phyloP scores from a whole-genome alignment of 2,888 invertebrate genomes.

The Amphipoea oculea region DNA sequence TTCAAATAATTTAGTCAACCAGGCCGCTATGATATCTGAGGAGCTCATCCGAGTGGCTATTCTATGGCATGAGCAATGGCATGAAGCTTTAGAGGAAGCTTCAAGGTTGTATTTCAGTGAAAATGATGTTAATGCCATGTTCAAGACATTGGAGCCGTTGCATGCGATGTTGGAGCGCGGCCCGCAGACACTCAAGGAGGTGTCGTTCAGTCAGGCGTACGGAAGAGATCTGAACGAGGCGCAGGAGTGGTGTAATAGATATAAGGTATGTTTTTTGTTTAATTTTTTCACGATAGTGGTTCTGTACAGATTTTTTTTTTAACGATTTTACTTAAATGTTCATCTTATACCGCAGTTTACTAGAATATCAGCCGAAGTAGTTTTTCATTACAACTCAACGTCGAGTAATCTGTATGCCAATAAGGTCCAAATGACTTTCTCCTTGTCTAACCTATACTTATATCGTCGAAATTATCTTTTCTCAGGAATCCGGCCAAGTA shows the following conservation, averaged over 20 bases:
- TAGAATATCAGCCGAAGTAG: neutral
- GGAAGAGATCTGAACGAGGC: constrained; percentile 98
- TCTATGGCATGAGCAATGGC: constrained; percentile 99
- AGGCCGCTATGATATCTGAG: constrained; percentile 98
- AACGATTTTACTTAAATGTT: neutral
- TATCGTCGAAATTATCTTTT: neutral
- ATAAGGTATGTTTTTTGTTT: constrained; percentile 89
- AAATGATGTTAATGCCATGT: constrained; percentile 98
- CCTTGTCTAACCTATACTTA: neutral
- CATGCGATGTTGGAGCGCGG: constrained; percentile 98
- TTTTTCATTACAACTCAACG: neutral
- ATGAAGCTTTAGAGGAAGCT: constrained; percentile 99
- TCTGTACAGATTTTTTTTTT: neutral
- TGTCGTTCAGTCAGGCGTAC: constrained; percentile 98
- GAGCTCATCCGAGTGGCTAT: constrained; percentile 99
- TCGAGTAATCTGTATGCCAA: neutral
- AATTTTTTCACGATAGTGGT: neutral
- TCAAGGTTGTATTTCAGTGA: constrained; percentile 98
- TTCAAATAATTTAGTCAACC: constrained; percentile 97
- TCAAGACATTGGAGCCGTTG: constrained; percentile 97
- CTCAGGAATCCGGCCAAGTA: constrained; percentile 94
- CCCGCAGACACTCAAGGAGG: constrained; percentile 98
- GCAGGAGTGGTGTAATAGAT: constrained; percentile 98
- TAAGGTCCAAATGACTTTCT: neutral
- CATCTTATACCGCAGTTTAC: neutral